Percentiles rank a stretch among this genome's conserved stretches.
Conservation (phyloP, 2,888 invertebrate species). For the Margaritifera margaritifera region DNA sequence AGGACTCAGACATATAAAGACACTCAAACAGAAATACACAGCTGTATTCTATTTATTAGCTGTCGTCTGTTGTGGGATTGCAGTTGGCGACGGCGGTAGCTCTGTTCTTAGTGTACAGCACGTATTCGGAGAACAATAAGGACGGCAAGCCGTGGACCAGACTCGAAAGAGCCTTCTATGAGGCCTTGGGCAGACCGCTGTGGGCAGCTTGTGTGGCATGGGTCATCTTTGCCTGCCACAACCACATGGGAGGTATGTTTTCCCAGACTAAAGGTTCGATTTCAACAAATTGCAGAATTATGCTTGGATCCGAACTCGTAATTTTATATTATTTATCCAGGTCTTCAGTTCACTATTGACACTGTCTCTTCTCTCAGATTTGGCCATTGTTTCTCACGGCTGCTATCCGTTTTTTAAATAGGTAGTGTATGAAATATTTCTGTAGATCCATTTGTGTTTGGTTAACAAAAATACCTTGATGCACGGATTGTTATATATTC, state of each 20-base stretch:
- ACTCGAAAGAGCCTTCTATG: conserved; percentile 68
- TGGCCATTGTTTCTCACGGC: neutral
- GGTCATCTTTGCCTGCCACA: conserved; percentile 76
- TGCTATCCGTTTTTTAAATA: too few relatives aligned
- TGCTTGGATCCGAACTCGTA: neutral
- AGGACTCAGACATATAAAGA: too few relatives aligned
- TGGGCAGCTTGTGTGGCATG: conserved; percentile 76
- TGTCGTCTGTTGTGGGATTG: conserved; percentile 61
- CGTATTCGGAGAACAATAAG: conserved; percentile 63
- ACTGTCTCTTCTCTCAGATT: too few relatives aligned
- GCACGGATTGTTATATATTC: too few relatives aligned
- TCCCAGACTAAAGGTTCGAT: too few relatives aligned
- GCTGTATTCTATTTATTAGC: conserved; percentile 32
- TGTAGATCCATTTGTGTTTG: too few relatives aligned
- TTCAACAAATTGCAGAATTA: neutral
- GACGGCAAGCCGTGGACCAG: conserved; percentile 54
- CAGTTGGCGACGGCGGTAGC: conserved; percentile 49
- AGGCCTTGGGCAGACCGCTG: conserved; percentile 73
- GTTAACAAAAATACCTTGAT: too few relatives aligned
- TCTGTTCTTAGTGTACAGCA: conserved; percentile 65
- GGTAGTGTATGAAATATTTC: too few relatives aligned
- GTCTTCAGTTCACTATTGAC: neutral
- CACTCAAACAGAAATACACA: too few relatives aligned
- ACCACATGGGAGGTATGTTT: conserved; percentile 74
- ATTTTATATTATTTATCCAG: neutral